These are phyloP conservation scores for Cetonia aurata DNA, from an alignment of 2,888 invertebrate genomes.

Conservation along the genomic window DNA sequence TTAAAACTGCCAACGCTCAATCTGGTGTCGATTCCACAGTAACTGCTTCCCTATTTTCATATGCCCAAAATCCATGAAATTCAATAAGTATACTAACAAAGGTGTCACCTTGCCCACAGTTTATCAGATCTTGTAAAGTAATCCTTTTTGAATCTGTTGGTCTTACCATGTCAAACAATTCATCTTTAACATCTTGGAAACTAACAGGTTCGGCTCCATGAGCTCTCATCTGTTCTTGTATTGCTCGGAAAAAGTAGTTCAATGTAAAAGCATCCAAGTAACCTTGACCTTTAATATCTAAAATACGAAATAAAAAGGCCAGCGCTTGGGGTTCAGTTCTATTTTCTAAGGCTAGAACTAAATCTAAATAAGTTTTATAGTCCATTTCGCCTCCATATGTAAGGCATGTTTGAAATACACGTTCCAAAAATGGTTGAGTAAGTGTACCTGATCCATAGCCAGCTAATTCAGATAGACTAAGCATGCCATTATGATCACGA, in stretches of 20 bases:
- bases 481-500: conserved; percentile 95
- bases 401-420: conserved; percentile 95
- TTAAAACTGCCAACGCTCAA: conserved; percentile 4
- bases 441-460: conserved; percentile 92
- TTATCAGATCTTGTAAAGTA: conserved; percentile 86
- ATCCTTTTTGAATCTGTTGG: conserved; percentile 87
- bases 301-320: conserved; percentile 90
- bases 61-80: conserved; percentile 96
- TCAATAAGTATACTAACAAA: conserved; percentile 94
- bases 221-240: conserved; percentile 89
- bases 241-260: conserved; percentile 93
- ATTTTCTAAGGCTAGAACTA: conserved; percentile 94
- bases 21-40: conserved; percentile 71
- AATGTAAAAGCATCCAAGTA: conserved; percentile 91
- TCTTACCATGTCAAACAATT: conserved; percentile 98
- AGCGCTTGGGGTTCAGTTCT: conserved; percentile 91
- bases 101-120: conserved; percentile 92
- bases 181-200: conserved; percentile 96
- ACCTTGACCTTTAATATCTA: conserved; percentile 90
- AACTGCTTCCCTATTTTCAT: conserved; percentile 91
- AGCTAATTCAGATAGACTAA: conserved; percentile 90
- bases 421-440: conserved; percentile 90
- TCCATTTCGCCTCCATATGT: conserved; percentile 97
- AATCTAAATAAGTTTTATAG: conserved; percentile 95
- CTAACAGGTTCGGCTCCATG: conserved; percentile 91